Evolutionary conservation across 2,113 vertebrate genomes (phyloP).

Genomic region (Salminus brasiliensis): DNA sequence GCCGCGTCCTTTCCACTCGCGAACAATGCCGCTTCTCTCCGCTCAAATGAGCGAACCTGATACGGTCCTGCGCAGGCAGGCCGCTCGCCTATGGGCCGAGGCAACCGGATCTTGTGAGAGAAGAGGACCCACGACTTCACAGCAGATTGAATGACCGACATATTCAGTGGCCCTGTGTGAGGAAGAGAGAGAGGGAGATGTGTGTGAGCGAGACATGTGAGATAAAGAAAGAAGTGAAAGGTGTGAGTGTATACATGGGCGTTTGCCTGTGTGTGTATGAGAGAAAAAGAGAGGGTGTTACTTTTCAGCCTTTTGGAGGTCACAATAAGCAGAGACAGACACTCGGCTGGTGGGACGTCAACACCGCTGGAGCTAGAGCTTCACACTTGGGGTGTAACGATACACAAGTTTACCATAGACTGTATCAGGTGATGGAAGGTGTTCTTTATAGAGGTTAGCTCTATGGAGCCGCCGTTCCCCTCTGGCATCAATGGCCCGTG

Average conservation of each 20-base stretch:
- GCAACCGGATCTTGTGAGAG: slow-evolving; percentile 56
- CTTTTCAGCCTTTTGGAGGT: slow-evolving; percentile 36
- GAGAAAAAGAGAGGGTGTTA: slow-evolving; percentile 15
- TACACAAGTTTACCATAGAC: no score
- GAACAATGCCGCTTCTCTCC: slow-evolving; percentile 48
- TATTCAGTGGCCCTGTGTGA: slow-evolving; percentile 41
- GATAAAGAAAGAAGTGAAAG: slow-evolving; percentile 11
- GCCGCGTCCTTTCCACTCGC: slow-evolving; percentile 23
- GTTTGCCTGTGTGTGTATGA: not conserved
- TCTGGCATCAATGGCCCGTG: no score
- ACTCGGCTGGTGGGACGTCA: not conserved
- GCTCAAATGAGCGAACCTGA: slow-evolving; percentile 41
- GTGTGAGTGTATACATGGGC: slow-evolving; percentile 34
- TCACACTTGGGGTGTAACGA: no score
- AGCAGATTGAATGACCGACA: slow-evolving; percentile 48
- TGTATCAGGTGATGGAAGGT: no score
- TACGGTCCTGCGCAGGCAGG: slow-evolving; percentile 25
- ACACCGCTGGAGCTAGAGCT: not conserved
- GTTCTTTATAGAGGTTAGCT: no score
- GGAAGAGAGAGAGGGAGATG: not conserved
- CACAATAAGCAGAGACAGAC: slow-evolving; percentile 34
- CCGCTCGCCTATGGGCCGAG: slow-evolving; percentile 25
- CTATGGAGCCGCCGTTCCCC: no score
- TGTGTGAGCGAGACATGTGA: slow-evolving; percentile 15
- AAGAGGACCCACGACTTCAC: slow-evolving; percentile 51